Evolutionary conservation across 2,113 vertebrate species (phyloP).

Genomic region (Bufo gargarizans): DNA sequence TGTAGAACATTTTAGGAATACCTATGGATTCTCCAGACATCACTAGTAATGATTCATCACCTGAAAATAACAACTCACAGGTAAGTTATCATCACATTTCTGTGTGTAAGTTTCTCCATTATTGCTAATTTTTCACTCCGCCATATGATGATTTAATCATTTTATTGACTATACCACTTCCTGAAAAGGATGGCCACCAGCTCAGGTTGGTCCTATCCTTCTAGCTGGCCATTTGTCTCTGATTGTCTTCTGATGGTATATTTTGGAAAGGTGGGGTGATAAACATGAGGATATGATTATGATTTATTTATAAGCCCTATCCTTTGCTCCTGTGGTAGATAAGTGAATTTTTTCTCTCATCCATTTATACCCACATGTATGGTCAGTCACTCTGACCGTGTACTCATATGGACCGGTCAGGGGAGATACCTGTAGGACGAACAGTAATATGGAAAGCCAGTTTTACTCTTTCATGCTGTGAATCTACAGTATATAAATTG

Average conservation of each 20-base stretch:
- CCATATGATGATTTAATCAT: too few species aligned
- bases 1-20: background rate
- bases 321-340: too few species aligned
- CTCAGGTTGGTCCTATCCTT: background rate
- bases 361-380: too few species aligned
- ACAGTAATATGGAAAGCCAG: too few species aligned
- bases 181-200: background rate
- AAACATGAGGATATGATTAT: too few species aligned
- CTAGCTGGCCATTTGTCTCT: background rate
- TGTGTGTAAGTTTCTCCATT: background rate
- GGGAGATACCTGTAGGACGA: too few species aligned
- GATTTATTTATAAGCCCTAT: too few species aligned
- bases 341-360: too few species aligned
- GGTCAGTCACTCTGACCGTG: too few species aligned
- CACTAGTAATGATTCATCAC: background rate
- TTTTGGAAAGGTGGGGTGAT: background rate
- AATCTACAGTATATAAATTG: too few species aligned
- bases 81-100: slow-evolving; percentile 11
- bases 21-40: slow-evolving; percentile 12
- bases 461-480: too few species aligned
- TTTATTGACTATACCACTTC: background rate
- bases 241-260: background rate
- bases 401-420: too few species aligned
- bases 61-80: slow-evolving; percentile 17
- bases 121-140: background rate